A percentile compares a stretch with the other conserved stretches of the same genome.
These are phyloP conservation scores for Pseudorasbora parva DNA, from an alignment of 2,113 vertebrate genomes.

Conservation along the genomic window DNA sequence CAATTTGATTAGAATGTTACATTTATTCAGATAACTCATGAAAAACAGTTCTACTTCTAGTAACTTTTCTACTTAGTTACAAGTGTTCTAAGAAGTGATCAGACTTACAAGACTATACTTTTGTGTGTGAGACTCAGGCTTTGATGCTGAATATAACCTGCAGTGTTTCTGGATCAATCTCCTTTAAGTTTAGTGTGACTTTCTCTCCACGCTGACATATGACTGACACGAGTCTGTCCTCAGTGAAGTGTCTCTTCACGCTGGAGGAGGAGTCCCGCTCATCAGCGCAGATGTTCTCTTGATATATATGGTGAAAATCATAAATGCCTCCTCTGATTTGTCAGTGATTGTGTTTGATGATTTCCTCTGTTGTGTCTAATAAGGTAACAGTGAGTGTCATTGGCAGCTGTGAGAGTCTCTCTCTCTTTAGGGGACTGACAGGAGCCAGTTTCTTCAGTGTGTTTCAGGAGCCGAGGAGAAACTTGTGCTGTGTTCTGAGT, in stretches of 20 bases:
- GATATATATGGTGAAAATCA: slow-evolving; percentile 46
- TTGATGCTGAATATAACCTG: neutral
- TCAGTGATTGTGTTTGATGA: slow-evolving; percentile 38
- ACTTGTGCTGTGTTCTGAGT: slow-evolving; percentile 1
- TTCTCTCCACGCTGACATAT: neutral
- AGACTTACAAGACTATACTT: neutral
- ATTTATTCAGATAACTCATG: too few relatives aligned
- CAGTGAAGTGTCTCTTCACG: neutral
- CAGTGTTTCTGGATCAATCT: neutral
- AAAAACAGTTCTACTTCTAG: too few relatives aligned
- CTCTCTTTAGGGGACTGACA: slow-evolving; percentile 18
- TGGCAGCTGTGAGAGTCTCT: slow-evolving; percentile 29
- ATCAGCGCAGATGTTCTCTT: slow-evolving; percentile 38
- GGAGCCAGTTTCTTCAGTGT: slow-evolving; percentile 34
- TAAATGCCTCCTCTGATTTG: slow-evolving; percentile 36
- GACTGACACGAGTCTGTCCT: too few relatives aligned
- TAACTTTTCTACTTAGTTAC: too few relatives aligned
- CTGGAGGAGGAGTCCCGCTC: slow-evolving; percentile 38
- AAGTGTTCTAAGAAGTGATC: neutral
- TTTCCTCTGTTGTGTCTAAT: slow-evolving; percentile 44
- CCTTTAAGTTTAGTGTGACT: neutral
- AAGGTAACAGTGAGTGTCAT: slow-evolving; percentile 46
- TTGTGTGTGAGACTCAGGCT: neutral
- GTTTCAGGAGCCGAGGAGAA: slow-evolving; percentile 13
- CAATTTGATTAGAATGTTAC: neutral